These are phyloP conservation scores for Pelecanoides urinatrix DNA, from an alignment of 2,113 vertebrate species.

Conservation along the genomic window DNA sequence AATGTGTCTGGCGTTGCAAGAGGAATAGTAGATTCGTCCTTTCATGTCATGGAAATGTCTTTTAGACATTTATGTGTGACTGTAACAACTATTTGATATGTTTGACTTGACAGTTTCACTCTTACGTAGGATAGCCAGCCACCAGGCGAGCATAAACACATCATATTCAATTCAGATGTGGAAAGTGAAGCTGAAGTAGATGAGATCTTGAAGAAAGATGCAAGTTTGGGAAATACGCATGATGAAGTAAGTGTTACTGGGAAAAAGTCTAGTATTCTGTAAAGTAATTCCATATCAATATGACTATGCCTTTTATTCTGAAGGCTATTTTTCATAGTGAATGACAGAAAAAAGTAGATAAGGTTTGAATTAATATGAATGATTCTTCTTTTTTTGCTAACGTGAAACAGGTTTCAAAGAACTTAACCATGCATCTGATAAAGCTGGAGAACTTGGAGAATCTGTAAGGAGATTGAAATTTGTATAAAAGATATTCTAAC, in stretches of 20 bases:
- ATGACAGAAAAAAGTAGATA: not conserved
- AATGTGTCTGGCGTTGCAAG: not conserved
- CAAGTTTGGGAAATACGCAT: not conserved
- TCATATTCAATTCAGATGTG: conserved; percentile 83
- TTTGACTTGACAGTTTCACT: not conserved
- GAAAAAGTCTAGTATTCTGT: not conserved
- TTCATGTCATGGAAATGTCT: not conserved
- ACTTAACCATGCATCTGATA: not conserved
- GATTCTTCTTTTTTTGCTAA: not conserved
- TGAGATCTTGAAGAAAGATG: conserved; percentile 17
- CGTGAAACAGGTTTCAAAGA: not conserved
- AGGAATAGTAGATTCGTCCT: not conserved
- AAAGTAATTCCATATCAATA: not conserved
- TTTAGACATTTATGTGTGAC: not conserved
- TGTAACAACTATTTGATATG: not conserved
- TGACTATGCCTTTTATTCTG: not conserved
- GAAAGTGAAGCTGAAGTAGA: conserved; percentile 66
- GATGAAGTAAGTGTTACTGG: conserved; percentile 51
- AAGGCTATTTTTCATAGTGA: not conserved
- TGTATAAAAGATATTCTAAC: not conserved
- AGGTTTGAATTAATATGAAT: not conserved
- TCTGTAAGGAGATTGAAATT: not conserved
- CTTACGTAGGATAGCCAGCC: conserved; percentile 75
- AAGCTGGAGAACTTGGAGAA: not conserved
- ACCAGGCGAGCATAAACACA: conserved; percentile 78